Conservation (phyloP, 2,113 vertebrate genomes). For the Patagioenas fasciata region DNA sequence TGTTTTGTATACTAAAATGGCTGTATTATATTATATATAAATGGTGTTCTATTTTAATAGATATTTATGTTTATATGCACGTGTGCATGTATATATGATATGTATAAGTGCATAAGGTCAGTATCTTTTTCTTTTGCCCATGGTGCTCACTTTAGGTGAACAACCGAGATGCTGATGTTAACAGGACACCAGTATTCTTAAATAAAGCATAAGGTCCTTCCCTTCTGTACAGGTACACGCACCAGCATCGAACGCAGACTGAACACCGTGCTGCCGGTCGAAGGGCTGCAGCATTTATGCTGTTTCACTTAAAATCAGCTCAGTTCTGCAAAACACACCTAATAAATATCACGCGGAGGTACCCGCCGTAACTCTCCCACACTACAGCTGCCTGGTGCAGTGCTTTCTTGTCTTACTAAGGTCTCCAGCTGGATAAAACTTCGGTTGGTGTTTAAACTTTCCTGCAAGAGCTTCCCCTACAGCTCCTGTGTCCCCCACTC, state of each 20-base stretch:
- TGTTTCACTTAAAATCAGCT: not conserved
- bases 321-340: not conserved
- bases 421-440: not conserved
- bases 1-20: not conserved
- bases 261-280: fast-evolving
- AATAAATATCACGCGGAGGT: not conserved
- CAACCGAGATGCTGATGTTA: not conserved
- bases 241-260: no score
- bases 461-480: not conserved
- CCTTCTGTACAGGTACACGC: not conserved
- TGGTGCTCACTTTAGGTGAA: not conserved
- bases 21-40: not conserved
- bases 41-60: not conserved
- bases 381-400: not conserved
- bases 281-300: not conserved
- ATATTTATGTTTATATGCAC: not conserved
- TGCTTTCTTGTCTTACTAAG: not conserved
- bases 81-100: not conserved
- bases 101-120: not conserved
- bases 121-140: not conserved
- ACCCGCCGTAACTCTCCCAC: not conserved
- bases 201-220: not conserved
- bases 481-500: not conserved
- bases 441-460: not conserved
- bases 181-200: not conserved